Evolutionary conservation across 2,797 vertebrate genomes (phyloP), one percentile per base, ranked within the genome.

Genomic region (Vespertilio murinus): DNA sequence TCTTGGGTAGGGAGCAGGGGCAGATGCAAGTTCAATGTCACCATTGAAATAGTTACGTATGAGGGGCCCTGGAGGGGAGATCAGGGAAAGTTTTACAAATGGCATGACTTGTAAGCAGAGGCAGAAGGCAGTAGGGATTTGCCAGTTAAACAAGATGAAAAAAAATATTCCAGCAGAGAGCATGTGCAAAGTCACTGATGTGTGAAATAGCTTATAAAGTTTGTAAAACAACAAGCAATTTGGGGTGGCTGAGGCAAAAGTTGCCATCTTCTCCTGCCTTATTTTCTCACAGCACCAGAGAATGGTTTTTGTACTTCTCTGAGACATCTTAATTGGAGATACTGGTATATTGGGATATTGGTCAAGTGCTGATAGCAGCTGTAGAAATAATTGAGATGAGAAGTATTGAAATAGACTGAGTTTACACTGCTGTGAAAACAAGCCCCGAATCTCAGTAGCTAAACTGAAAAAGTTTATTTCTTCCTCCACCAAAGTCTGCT

Each of bases 101-200:
- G 14, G 13, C 7, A 75, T 23, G 42, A 89, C 18, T 14, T 38
- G 25, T 23, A 90, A 67, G 49, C 23, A 52, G 71, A 70, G 16
- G 14, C 40, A 56, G 23, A 80, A 94, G 82, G 74, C 45, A 93
- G 70, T 45, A 90, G 78, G 52, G 47, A 5, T 42, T 83, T 80
- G 30, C 20, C 45, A 74, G 30, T 80, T 47, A 94, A 91, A 92
- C 23, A 85, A 92, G 35, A 54, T 77, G 38, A 87, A 73, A 86
- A 86, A 86, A 92, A 86, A 78, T 52, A 69, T 67, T 92, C 14
- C 49, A 81, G 8, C 52, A 70, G 67, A 93, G 52, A 67, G 35
- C 52, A 70, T 4, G 42, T 90, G 45, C 25, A 17, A 45, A 67
- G 35, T 71, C 94, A 97, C 84, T 38, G 0, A 2, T 80, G 38